Base-by-base conservation (phyloP, 1,140 invertebrate species). In the Sweltsa coloradensis region DNA sequence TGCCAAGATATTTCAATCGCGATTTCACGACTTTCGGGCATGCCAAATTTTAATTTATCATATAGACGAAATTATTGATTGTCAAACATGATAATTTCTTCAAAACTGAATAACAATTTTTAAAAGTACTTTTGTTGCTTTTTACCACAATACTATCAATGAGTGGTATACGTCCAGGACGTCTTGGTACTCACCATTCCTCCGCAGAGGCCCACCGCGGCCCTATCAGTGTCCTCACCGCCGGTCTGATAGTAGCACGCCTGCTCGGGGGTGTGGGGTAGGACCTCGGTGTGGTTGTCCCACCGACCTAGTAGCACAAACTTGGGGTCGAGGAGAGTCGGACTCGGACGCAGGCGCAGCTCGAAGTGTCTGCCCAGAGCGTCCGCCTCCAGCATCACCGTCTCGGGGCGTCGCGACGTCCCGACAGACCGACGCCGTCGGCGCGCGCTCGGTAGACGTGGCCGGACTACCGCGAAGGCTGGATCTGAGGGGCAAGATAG, bases 401-500 rank as follows among this genome's bases (percentile, higher is more conserved):
- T 13, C 25, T 26, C 4, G 4, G 9, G 43, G 13, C 27, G 25
- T 7, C 4, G 4, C 40, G 6, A n/a, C n/a, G n/a, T n/a, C n/a
- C n/a, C n/a, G n/a, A n/a, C n/a, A n/a, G n/a, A n/a, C n/a, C n/a
- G n/a, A n/a, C n/a, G n/a, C n/a, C n/a, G n/a, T n/a, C n/a, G n/a
- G n/a, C n/a, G n/a, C n/a, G n/a, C n/a, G n/a, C n/a, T n/a, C n/a
- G n/a, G n/a, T n/a, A n/a, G n/a, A n/a, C n/a, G n/a, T n/a, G 43
- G 43, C 19, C 11, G 3, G 26, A 45, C 43, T 31, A 45, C 43
- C 25, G 43, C 43, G 23, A 45, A 45, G 22, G 22, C 43, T 19
- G 43, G 43, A 16, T 26, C 43, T 45, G n/a, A n/a, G n/a, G n/a
- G n/a, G 43, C 7, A 45, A 45, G 19, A 42, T n/a, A n/a, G n/a